Evolutionary conservation across 2,797 vertebrate genomes (phyloP).

Genomic region (Anguilla marmorata): DNA sequence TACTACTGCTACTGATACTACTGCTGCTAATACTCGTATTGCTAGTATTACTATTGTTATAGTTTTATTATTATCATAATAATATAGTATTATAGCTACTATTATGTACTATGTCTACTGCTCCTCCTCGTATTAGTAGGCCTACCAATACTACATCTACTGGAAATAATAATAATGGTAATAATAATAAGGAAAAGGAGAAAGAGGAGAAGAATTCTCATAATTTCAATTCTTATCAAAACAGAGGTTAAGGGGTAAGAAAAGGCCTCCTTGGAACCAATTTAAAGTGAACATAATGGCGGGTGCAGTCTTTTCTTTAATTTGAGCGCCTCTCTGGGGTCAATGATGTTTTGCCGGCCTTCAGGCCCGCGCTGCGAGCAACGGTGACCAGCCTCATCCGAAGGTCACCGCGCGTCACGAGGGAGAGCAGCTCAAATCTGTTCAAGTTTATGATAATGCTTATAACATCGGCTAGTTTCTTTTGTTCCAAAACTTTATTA

Average conservation of each 20-base stretch:
- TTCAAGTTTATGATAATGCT: not conserved
- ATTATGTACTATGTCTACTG: too few species aligned
- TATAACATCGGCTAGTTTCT: not conserved
- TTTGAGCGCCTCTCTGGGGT: not conserved
- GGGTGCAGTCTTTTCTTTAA: not conserved
- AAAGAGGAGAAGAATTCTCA: not conserved
- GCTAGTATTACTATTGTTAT: too few species aligned
- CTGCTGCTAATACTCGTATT: too few species aligned
- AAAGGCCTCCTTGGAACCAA: not conserved
- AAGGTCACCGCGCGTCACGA: not conserved
- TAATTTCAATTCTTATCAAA: not conserved
- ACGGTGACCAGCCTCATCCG: not conserved
- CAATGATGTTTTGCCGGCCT: not conserved
- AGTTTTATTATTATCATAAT: too few species aligned
- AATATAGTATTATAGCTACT: too few species aligned
- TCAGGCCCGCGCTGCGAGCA: not conserved
- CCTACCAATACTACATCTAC: too few species aligned
- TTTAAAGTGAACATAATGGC: not conserved
- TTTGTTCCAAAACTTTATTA: not conserved
- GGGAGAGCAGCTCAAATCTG: not conserved
- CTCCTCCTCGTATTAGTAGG: not conserved
- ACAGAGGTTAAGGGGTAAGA: not conserved
- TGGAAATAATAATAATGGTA: not conserved
- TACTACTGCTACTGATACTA: not conserved
- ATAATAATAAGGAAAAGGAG: not conserved